Evolutionary conservation across 2,113 vertebrate genomes (phyloP).

Genomic region (Platichthys flesus): DNA sequence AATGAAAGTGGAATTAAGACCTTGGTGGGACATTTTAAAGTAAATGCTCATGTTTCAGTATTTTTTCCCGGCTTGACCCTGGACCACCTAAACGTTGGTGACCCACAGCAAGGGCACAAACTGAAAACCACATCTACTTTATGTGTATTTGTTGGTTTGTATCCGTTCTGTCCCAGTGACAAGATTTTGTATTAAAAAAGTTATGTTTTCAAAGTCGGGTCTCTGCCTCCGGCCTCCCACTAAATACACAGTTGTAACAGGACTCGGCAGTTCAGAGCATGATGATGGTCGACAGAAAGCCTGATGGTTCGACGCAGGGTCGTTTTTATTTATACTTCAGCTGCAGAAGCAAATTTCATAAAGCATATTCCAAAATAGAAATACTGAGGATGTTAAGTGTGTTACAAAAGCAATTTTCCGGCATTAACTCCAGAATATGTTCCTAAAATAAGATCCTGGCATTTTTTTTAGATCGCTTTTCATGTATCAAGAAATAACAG

Average conservation of each 20-base stretch:
- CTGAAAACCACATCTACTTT: background rate
- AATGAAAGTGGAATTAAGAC: background rate
- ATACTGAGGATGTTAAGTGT: too few species aligned
- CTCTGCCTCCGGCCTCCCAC: background rate
- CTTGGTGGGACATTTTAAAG: background rate
- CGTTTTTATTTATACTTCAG: background rate
- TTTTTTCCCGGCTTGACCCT: background rate
- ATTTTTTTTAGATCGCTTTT: too few species aligned
- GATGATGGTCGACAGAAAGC: background rate
- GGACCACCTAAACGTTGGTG: background rate
- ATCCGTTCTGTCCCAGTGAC: background rate
- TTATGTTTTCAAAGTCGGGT: background rate
- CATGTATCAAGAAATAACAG: too few species aligned
- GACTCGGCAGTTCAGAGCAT: slow-evolving; percentile 2
- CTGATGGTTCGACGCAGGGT: too few species aligned
- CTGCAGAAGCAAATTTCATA: too few species aligned
- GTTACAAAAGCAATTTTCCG: too few species aligned
- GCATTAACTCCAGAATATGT: too few species aligned
- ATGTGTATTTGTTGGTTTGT: too few species aligned
- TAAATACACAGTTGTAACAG: slow-evolving; percentile 34
- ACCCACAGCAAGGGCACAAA: background rate
- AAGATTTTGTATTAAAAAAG: background rate
- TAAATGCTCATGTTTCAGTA: background rate
- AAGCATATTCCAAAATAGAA: too few species aligned
- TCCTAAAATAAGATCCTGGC: too few species aligned